Conservation (phyloP, 2,797 vertebrate genomes). For the Chloroceryle amazona region DNA sequence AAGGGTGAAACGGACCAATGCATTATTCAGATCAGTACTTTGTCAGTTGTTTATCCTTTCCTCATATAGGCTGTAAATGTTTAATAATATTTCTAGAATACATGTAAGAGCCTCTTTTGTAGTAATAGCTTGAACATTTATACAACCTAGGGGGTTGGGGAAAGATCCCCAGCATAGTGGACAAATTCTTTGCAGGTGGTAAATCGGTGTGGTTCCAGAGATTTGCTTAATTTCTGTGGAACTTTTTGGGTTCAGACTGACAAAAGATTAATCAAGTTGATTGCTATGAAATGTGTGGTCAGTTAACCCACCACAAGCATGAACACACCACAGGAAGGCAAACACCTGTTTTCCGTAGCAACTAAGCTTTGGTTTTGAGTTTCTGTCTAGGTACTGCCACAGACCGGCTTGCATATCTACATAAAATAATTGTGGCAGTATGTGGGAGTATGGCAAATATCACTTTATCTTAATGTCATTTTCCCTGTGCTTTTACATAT, state of each 20-base stretch:
- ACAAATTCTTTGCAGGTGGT: neutral
- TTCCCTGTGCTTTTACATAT: neutral
- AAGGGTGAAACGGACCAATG: neutral
- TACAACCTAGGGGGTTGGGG: fast-evolving
- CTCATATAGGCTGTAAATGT: neutral
- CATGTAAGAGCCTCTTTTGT: fast-evolving
- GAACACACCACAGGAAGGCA: neutral
- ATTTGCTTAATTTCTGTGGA: neutral
- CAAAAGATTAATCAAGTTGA: neutral
- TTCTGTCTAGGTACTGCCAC: neutral
- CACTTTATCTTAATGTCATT: conserved; percentile 25
- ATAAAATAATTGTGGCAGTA: neutral
- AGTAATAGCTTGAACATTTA: neutral
- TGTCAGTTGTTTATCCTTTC: neutral
- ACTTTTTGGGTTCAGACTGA: neutral
- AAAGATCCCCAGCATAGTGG: neutral
- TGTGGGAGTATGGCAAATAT: neutral
- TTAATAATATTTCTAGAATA: neutral
- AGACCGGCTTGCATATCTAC: neutral
- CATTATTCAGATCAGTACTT: neutral
- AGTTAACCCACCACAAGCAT: neutral
- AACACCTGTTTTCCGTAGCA: neutral
- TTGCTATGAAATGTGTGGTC: neutral
- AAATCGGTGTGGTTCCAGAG: neutral
- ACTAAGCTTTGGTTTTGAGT: neutral